Evolutionary conservation across 2,113 vertebrate species (phyloP), one percentile per base, ranked within the genome.

Genomic region (Terrapene triunguis): DNA sequence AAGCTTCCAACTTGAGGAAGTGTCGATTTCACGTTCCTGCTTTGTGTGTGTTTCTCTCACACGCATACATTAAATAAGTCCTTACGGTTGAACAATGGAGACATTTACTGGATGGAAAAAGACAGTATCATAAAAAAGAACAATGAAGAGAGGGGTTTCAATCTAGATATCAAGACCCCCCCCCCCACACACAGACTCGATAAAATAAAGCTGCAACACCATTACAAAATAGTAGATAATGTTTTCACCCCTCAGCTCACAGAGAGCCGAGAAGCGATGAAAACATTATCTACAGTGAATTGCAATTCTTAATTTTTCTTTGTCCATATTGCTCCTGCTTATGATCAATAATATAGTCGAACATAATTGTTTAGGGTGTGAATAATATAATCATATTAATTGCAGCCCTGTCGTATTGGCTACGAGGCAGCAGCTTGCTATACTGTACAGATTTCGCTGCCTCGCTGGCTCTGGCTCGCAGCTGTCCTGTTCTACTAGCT

Each of bases 21-120:
- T 76, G 69, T 53, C 44, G 44, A n/a, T 81, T 84, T 84, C 8
- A 0, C 4, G 50, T 78, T 84, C 14, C 72, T 32, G 38, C 78
- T 65, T 21, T 25, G 42, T 9, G 0, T 2, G 29, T 1, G 1
- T 35, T 11, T 6, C 4, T 29, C 81, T 3, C 1, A 72, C 76
- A 62, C 54, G 13, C 13, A 32, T 42, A n/a, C 12, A 32, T 13
- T 24, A 91, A 96, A 80, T 42, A 87, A 54, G 62, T 14, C 53
- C 32, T 22, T 8, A 4, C 10, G 35, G 10, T 0, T 82, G 72
- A 89, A 95, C 95, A 85, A 80, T 1, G n/a, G 38, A 57, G 42
- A 50, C 24, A 21, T 1, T 78, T 12, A 44, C 62, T 78, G 78
- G 51, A 25, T 69, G 19, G 0, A 0, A 78, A 84, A 16, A 53